A percentile compares a stretch with the other conserved stretches of the same genome.
phyloP scores from a whole-genome alignment of 1,140 invertebrate genomes.

The Sycophila sp. region DNA sequence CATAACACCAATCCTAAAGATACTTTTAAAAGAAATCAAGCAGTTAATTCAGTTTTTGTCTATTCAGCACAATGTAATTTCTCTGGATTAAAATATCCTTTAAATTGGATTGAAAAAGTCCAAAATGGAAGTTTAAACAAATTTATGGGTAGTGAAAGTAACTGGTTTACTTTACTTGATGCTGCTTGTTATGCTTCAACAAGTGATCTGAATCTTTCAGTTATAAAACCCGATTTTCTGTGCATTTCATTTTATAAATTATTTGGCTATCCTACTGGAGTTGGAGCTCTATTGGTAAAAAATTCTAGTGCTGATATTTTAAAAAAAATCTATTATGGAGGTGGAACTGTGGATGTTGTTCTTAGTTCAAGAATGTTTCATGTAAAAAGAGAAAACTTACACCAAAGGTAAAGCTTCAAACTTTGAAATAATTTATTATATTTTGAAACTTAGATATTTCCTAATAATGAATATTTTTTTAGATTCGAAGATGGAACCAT shows the following conservation, averaged over 20 bases:
- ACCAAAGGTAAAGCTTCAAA: slow-evolving; percentile 73
- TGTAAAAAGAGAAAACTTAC: slow-evolving; percentile 72
- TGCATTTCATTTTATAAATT: slow-evolving; percentile 97
- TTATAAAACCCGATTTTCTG: slow-evolving; percentile 86
- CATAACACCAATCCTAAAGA: slow-evolving; percentile 29
- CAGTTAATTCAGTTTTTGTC: slow-evolving; percentile 77
- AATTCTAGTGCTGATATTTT: slow-evolving; percentile 74
- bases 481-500: slow-evolving; percentile 96
- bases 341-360: slow-evolving; percentile 88
- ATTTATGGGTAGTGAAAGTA: slow-evolving; percentile 53
- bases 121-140: slow-evolving; percentile 70
- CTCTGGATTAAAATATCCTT: slow-evolving; percentile 88
- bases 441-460: not conserved
- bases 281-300: slow-evolving; percentile 86
- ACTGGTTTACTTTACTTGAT: slow-evolving; percentile 87
- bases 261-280: slow-evolving; percentile 96
- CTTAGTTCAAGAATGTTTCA: slow-evolving; percentile 77
- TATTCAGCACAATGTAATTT: slow-evolving; percentile 96
- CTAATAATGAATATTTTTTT: slow-evolving; percentile 39
- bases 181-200: slow-evolving; percentile 86
- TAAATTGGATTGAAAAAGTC: slow-evolving; percentile 76
- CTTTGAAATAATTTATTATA: not conserved
- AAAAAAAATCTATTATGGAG: slow-evolving; percentile 87
- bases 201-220: slow-evolving; percentile 79
- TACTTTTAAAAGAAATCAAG: slow-evolving; percentile 13